Base-by-base conservation (phyloP, 1,140 invertebrate genomes). In the Pseudomyrmex cubaensis region DNA sequence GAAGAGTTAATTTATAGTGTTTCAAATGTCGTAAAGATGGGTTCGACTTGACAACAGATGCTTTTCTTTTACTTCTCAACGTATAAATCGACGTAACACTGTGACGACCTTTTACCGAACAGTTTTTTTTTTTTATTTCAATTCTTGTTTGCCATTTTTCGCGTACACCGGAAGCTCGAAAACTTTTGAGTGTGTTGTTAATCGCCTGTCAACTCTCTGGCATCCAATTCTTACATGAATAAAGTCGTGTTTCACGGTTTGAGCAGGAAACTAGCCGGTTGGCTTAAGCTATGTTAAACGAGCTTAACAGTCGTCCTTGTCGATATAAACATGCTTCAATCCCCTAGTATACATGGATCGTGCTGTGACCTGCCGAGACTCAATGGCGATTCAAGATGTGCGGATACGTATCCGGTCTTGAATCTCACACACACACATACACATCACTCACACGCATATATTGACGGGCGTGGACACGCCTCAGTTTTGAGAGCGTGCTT, bases 381-480 rank as follows among this genome's bases (percentile, higher is more conserved):
- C 46, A 67, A 74, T 25, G 44, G 54, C 35, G 22, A 66, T 9
- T 17, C 20, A 54, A 80, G 76, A 80, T 44, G 25, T 52, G 52
- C 48, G 62, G 85, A 72, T 52, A 84, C 85, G 78, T 85, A 54
- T 57, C 56, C 54, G 50, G 82, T 85, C 44, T 56, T 67, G 54
- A 52, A 82, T 87, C 62, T 22, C 74, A 1, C 20, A 50, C 86
- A 50, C 86, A 85, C 87, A 7, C 44, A 44, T 88, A 92, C 87
- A 90, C 85, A 87, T 20, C 87, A 88, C 88, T 89, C 87, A 84
- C 85, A 25, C 25, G 2, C 25, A 2, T 35, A 35, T 35, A 35
- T 0, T 35, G 35, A 86, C 88, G 86, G 90, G 70, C 74, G 80
- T 59, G 75, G 85, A 86, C 89, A 89, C 90, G 91, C 88, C 90